Conservation (phyloP, 2,888 invertebrate genomes). For the Xanthia togata region DNA sequence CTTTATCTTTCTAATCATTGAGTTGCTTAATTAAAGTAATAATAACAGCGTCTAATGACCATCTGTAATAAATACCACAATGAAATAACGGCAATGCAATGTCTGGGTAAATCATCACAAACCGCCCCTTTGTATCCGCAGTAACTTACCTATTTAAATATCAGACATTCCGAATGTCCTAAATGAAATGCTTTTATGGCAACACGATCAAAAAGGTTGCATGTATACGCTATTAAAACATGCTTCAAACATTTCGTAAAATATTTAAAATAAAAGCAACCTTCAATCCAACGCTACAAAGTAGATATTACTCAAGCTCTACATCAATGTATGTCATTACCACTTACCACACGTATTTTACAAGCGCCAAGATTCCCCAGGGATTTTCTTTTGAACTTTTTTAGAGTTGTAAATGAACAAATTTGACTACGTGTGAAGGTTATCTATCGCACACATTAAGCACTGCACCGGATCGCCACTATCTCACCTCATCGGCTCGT, state of each 20-base stretch:
- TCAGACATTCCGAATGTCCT: not conserved
- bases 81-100: not conserved
- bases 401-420: slow-evolving; percentile 20
- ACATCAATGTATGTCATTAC: slow-evolving; percentile 22
- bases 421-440: slow-evolving; percentile 12
- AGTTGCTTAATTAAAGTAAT: not conserved
- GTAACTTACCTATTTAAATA: too few relatives aligned
- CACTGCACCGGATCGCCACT: not conserved
- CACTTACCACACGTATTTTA: slow-evolving; percentile 3
- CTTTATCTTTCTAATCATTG: not conserved
- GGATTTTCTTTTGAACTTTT: slow-evolving; percentile 9
- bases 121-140: not conserved
- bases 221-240: not conserved
- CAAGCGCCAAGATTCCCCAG: not conserved
- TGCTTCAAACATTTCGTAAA: not conserved
- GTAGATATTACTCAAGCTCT: slow-evolving; percentile 9
- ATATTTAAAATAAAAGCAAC: not conserved
- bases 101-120: not conserved
- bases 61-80: too few relatives aligned
- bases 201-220: not conserved
- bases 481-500: too few relatives aligned
- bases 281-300: too few relatives aligned
- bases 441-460: too few relatives aligned
- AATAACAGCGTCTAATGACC: not conserved
- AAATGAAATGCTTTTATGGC: not conserved